A percentile compares a stretch with the other conserved stretches of the same genome.
phyloP scores from a whole-genome alignment of 2,888 invertebrate species.

The Tinea semifulvella region DNA sequence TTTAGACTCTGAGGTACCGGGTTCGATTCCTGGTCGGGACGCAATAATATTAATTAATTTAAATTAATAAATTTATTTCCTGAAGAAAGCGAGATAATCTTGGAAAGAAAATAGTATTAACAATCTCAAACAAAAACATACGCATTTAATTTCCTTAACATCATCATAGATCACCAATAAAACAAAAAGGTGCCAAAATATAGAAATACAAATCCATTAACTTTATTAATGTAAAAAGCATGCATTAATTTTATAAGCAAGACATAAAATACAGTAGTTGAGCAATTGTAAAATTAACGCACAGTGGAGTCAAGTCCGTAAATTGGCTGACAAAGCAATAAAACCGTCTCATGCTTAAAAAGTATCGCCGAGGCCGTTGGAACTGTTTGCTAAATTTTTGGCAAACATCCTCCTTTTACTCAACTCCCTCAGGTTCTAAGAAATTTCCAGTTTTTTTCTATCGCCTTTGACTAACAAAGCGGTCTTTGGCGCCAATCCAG shows the following conservation, averaged over 20 bases:
- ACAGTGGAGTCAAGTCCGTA: constrained; percentile 9
- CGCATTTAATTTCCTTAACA: too few relatives aligned
- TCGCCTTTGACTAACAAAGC: constrained; percentile 8
- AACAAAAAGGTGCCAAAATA: too few relatives aligned
- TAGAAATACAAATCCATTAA: too few relatives aligned
- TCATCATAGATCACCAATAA: too few relatives aligned
- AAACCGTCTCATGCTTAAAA: constrained; percentile 10
- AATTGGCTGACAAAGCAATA: constrained; percentile 13
- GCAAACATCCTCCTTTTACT: constrained; percentile 7
- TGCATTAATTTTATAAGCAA: constrained; percentile 5
- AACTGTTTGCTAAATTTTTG: constrained; percentile 5
- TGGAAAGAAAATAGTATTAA: too few relatives aligned
- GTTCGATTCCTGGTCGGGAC: too few relatives aligned
- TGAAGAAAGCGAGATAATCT: too few relatives aligned
- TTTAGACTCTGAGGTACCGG: too few relatives aligned
- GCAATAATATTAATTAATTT: too few relatives aligned
- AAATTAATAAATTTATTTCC: too few relatives aligned
- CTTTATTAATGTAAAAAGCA: constrained; percentile 1
- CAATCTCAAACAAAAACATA: too few relatives aligned
- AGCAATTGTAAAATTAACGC: constrained; percentile 11
- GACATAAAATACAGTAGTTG: constrained; percentile 9
- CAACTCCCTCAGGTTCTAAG: constrained; percentile 12
- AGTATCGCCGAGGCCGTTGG: constrained; percentile 3
- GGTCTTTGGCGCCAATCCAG: constrained; percentile 9
- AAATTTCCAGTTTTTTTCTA: constrained; percentile 9